Base-by-base conservation (phyloP, 2,797 vertebrate genomes). In the Pangasius krempfi region DNA sequence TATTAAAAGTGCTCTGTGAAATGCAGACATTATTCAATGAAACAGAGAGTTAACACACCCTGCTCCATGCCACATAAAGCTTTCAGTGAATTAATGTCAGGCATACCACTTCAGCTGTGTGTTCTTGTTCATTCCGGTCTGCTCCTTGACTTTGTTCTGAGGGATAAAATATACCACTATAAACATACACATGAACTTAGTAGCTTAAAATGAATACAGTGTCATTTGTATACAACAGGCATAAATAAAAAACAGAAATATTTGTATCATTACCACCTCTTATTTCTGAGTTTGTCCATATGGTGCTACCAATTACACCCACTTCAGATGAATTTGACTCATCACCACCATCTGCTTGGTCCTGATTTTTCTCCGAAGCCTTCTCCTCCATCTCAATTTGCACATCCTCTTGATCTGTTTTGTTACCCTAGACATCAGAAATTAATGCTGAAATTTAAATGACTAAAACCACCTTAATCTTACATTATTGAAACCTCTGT, bases 61-160 rank as follows among this genome's bases (percentile, higher is more conserved):
- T 58, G 54, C 33, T 40, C 4, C 22, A 82, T 62, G 80, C 80
- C 2, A 50, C 12, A 50, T 5, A 9, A 50, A 0, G 3, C 8
- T 30, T 16, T 47, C 60, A 47, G 25, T 33, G 7, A 66, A 54
- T 66, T 44, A 52, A 16, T 70, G 47, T 84, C 27, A 75, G 40
- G n/a, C 27, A 10, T 84, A 92, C 91, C 87, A 54, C 16, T 44
- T 91, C 79, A 18, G 62, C 75, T 27, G 37, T 7, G 37, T 93
- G 78, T 72, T 92, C 84, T 87, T 87, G 75, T 72, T 37, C 40
- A 20, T 90, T 89, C 56, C 90, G 88, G 84, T 88, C 91, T 76
- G 86, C 66, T 27, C 22, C 80, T 72, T 64, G 75, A 86, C 14
- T 87, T 92, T 88, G 87, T 44, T 93, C 94, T 95, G 79, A 84